Conservation (phyloP, 2,797 vertebrate species). For the Oryzias dopingdopingensis region DNA sequence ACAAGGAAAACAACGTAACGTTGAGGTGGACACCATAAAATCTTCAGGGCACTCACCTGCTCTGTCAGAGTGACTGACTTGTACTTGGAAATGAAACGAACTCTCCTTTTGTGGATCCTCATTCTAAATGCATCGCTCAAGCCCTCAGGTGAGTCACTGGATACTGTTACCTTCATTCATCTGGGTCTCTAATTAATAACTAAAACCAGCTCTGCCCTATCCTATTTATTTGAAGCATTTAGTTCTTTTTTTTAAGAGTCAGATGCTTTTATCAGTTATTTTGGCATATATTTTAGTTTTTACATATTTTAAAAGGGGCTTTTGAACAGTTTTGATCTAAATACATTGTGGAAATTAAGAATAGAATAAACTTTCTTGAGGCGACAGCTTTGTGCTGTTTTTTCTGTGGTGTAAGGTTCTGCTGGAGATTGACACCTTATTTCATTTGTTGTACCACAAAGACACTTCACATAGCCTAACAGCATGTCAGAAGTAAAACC, state of each 20-base stretch:
- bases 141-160: constrained; percentile 70
- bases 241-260: background rate
- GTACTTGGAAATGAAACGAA: constrained; percentile 45
- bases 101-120: constrained; percentile 66
- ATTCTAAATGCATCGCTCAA: constrained; percentile 49
- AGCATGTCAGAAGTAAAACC: background rate
- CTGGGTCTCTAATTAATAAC: constrained; percentile 53
- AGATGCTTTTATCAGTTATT: background rate
- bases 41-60: constrained; percentile 11
- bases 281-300: background rate
- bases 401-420: background rate
- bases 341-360: background rate
- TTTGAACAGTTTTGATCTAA: background rate
- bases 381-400: background rate
- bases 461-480: background rate
- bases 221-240: constrained; percentile 15
- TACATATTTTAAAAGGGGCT: background rate
- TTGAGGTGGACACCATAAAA: constrained; percentile 19
- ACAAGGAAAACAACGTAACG: background rate
- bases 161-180: constrained; percentile 37
- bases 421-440: background rate
- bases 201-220: constrained; percentile 36
- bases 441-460: background rate
- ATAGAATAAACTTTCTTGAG: background rate
- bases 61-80: constrained; percentile 45